phyloP scores from a whole-genome alignment of 2,113 vertebrate genomes.

The Triplophysa dalaica region DNA sequence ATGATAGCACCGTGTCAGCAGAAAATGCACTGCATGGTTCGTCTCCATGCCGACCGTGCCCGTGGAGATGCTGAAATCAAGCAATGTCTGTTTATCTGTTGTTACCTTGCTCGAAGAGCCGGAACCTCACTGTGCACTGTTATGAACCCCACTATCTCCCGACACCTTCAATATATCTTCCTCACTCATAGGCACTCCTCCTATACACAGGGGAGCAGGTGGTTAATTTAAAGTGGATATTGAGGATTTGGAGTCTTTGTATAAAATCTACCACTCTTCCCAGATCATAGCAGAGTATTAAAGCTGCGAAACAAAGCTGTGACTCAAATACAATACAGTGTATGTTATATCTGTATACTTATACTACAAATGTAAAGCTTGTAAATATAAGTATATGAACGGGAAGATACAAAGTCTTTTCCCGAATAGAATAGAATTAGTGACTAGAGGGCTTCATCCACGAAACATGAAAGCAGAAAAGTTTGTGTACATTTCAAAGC shows the following conservation, averaged over 20 bases:
- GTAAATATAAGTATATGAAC: too few relatives aligned
- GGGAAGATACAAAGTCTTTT: too few relatives aligned
- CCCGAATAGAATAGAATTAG: too few relatives aligned
- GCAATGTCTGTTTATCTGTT: constrained; percentile 30
- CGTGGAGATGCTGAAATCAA: constrained; percentile 9
- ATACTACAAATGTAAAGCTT: too few relatives aligned
- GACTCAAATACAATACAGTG: background rate
- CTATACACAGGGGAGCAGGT: background rate
- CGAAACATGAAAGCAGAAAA: background rate
- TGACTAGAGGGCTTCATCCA: too few relatives aligned
- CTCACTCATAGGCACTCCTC: constrained; percentile 3
- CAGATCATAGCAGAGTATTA: background rate
- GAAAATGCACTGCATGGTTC: constrained; percentile 36
- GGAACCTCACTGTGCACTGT: constrained; percentile 7
- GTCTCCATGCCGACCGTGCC: constrained; percentile 30
- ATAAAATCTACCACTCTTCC: background rate
- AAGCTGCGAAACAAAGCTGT: background rate
- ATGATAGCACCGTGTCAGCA: constrained; percentile 30
- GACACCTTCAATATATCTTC: constrained; percentile 28
- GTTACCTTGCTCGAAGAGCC: constrained; percentile 9
- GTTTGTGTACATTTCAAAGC: background rate
- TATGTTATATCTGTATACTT: too few relatives aligned
- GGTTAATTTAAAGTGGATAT: constrained; percentile 24
- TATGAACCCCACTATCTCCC: constrained; percentile 7
- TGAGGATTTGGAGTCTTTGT: constrained; percentile 4